These are phyloP conservation scores for Aptenodytes patagonicus DNA, from an alignment of 2,113 vertebrate species.

Conservation along the genomic window DNA sequence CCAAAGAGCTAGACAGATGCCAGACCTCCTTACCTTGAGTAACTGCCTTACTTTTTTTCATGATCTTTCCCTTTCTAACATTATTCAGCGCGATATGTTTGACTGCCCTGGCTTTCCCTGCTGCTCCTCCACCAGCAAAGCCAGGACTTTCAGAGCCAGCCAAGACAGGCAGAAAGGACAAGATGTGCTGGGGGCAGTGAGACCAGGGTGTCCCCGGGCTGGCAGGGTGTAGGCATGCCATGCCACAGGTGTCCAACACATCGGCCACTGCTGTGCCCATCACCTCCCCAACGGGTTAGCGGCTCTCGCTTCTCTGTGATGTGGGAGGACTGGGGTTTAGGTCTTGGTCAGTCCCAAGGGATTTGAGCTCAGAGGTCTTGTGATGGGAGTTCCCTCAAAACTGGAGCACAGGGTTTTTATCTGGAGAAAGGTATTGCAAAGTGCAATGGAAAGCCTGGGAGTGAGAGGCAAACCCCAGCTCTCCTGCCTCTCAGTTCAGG, in stretches of 20 bases:
- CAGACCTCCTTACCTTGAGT: neutral
- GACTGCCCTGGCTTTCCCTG: neutral
- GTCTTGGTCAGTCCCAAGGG: neutral
- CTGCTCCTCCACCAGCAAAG: neutral
- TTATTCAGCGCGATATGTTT: neutral
- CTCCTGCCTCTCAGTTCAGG: neutral
- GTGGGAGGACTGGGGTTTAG: neutral
- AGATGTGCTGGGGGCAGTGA: neutral
- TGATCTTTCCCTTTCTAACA: neutral
- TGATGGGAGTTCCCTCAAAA: neutral
- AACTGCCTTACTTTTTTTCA: neutral
- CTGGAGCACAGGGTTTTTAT: neutral
- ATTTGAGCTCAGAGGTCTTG: neutral
- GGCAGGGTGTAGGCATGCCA: neutral
- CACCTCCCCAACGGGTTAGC: rapidly evolving
- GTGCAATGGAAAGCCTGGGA: neutral
- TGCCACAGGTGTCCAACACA: rapidly evolving
- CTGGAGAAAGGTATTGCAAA: neutral
- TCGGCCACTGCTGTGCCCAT: neutral
- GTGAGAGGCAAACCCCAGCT: neutral
- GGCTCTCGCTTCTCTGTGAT: neutral
- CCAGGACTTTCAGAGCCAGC: neutral
- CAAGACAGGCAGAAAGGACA: neutral
- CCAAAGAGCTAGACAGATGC: neutral
- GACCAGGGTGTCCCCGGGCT: no score